Evolutionary conservation across 92 coral and sea anemone genomes (phyloP), one percentile per base, ranked within the genome.

Genomic region (Isaurus tuberculatus): DNA sequence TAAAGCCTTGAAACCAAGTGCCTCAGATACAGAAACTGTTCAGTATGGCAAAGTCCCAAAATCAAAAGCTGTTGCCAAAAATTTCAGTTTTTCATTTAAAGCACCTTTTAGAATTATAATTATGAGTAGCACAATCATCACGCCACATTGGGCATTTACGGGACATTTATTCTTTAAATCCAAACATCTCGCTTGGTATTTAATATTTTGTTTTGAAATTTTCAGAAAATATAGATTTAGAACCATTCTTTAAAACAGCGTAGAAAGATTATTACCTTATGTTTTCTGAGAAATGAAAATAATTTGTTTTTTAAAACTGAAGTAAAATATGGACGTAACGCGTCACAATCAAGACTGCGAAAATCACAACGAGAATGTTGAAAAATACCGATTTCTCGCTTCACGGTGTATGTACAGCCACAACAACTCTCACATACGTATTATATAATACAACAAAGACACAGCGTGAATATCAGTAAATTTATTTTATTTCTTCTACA

Each of bases 81-180:
- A n/a, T n/a, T n/a, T n/a, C n/a, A n/a, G n/a, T n/a, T n/a, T n/a
- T n/a, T n/a, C n/a, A n/a, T n/a, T n/a, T n/a, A n/a, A n/a, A n/a
- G n/a, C n/a, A n/a, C n/a, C n/a, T n/a, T n/a, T n/a, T n/a, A n/a
- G n/a, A n/a, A n/a, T n/a, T n/a, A n/a, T n/a, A n/a, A 63, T 63
- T 29, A 66, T 66, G 72, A 66, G 72, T 66, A 66, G 72, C 72
- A 66, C 72, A 66, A 28, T 66, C 72, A 66, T 42, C 72, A 66
- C 72, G n/a, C 72, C 42, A 66, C 72, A 29, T 66, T 66, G 19
- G 42, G 42, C 43, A 66, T 27, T 66, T 66, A 66, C 72, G 8
- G 43, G 72, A 66, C 72, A 66, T 66, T 66, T 28, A 28, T 25
- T 29, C 72, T 66, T 66, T 66, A 29, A 66, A 66, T 29, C 20